Percentiles rank a stretch among this genome's conserved stretches.
Conservation (phyloP, 2,888 invertebrate genomes). For the Ophion ventricosus region DNA sequence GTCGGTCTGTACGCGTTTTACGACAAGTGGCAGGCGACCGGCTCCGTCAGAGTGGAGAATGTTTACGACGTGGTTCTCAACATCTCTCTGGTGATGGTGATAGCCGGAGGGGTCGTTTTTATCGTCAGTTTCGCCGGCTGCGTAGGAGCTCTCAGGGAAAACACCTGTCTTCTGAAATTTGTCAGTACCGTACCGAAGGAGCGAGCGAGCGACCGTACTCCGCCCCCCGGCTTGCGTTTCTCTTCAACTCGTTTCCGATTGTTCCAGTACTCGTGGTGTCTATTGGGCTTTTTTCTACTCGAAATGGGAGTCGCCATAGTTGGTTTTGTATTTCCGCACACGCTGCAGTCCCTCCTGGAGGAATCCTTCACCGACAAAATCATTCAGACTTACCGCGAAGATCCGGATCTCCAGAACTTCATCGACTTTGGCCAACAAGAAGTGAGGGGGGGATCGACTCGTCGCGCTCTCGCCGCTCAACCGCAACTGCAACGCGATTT, state of each 20-base stretch:
- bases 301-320: constrained; percentile 96
- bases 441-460: constrained; percentile 86
- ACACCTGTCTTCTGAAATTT: constrained; percentile 95
- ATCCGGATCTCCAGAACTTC: constrained; percentile 96
- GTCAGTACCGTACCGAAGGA: constrained; percentile 86
- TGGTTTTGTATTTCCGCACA: constrained; percentile 96
- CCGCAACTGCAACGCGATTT: neutral
- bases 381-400: constrained; percentile 96
- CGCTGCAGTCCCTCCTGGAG: constrained; percentile 93
- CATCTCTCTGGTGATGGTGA: constrained; percentile 95
- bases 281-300: constrained; percentile 94
- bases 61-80: constrained; percentile 96
- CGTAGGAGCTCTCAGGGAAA: constrained; percentile 95
- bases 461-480: neutral
- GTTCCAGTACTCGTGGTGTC: constrained; percentile 94
- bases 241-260: constrained; percentile 54
- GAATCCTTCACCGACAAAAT: constrained; percentile 95
- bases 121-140: constrained; percentile 97
- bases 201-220: too few species aligned
- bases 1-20: constrained; percentile 96
- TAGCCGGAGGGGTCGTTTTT: constrained; percentile 95
- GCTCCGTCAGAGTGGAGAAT: constrained; percentile 92
- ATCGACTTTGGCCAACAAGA: constrained; percentile 98
- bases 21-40: constrained; percentile 96
- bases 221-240: too few species aligned